Conservation (phyloP, 2,797 vertebrate genomes). For the Eutrigla gurnardus region DNA sequence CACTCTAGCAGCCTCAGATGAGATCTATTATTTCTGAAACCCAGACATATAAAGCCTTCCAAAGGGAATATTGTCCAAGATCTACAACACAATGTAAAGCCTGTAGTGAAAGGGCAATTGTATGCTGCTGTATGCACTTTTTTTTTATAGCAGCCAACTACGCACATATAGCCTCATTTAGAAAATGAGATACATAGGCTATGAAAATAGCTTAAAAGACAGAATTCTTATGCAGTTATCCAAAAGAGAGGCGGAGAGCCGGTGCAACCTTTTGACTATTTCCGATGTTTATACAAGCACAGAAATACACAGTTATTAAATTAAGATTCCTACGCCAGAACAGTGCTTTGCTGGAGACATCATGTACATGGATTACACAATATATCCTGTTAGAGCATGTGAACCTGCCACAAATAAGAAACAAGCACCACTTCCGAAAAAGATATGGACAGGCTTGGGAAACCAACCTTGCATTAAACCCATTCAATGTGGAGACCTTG, state of each 20-base stretch:
- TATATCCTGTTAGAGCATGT: conserved; percentile 7
- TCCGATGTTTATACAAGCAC: background rate
- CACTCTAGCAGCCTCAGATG: background rate
- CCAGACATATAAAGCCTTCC: background rate
- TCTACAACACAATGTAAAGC: conserved; percentile 2
- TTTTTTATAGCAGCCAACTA: conserved; percentile 7
- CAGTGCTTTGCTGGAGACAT: conserved; percentile 18
- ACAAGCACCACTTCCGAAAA: conserved; percentile 40
- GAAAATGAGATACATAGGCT: background rate
- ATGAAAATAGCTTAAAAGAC: background rate
- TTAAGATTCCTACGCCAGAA: background rate
- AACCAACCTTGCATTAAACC: conserved; percentile 38
- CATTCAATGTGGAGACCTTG: conserved; percentile 33
- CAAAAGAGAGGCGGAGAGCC: background rate
- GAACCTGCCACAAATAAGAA: conserved; percentile 32
- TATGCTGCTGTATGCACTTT: conserved; percentile 4
- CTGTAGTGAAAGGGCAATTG: conserved; percentile 9
- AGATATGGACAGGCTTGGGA: conserved; percentile 24
- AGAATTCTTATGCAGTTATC: background rate
- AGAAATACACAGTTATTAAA: background rate
- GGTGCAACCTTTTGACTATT: background rate
- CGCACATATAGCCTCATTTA: background rate
- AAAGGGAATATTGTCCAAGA: conserved; percentile 5
- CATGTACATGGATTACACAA: conserved; percentile 39
- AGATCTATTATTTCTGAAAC: background rate